These are phyloP conservation scores for Salvelinus sp. DNA, from an alignment of 2,113 vertebrate genomes.

Conservation along the genomic window DNA sequence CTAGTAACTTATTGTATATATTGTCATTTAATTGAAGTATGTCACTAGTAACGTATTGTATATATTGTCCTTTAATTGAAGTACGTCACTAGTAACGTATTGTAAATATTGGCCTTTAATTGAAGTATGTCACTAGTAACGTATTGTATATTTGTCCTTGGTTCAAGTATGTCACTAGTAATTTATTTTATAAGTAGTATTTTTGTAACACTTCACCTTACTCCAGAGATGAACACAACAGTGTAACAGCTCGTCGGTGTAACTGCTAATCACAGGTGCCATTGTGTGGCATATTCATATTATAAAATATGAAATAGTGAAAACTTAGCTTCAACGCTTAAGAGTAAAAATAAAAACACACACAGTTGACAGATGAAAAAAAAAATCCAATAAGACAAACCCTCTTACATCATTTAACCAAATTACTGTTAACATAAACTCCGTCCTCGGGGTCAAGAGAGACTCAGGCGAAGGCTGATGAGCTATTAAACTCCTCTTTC, in stretches of 20 bases:
- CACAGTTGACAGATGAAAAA: conserved; percentile 31
- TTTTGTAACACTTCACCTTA: too few species aligned
- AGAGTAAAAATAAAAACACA: conserved; percentile 22
- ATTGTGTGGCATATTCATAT: background rate
- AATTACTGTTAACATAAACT: conserved; percentile 50
- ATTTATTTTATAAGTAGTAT: too few species aligned
- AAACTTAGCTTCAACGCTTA: conserved; percentile 3
- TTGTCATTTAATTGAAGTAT: too few species aligned
- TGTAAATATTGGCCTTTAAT: too few species aligned
- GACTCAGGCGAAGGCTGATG: conserved; percentile 76
- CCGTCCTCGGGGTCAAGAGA: conserved; percentile 80
- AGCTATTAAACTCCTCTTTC: conserved; percentile 74
- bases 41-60: too few species aligned
- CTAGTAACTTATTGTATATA: too few species aligned
- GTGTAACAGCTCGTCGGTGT: background rate
- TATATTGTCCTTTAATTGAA: too few species aligned
- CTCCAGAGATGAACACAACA: too few species aligned
- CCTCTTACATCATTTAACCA: conserved; percentile 43
- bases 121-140: too few species aligned
- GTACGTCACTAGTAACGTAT: too few species aligned
- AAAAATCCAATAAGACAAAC: conserved; percentile 38
- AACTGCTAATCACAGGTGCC: background rate
- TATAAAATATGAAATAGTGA: conserved; percentile 5
- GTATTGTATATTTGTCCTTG: too few species aligned
- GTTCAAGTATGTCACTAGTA: too few species aligned